phyloP scores from a whole-genome alignment of 2,888 invertebrate genomes.

The Eupithecia subfuscata region DNA sequence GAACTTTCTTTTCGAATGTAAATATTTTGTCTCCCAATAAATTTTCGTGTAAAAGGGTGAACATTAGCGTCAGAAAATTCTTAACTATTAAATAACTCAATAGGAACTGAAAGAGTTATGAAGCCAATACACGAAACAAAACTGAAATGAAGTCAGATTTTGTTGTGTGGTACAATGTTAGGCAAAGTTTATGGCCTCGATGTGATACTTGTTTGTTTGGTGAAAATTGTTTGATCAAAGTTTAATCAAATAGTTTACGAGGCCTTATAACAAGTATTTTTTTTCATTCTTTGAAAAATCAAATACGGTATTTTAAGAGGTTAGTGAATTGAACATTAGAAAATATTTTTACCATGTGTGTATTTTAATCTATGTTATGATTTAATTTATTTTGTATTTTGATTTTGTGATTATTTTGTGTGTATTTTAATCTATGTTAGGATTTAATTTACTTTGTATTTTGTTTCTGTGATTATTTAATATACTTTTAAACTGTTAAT shows the following conservation, averaged over 20 bases:
- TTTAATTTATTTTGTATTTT: too few relatives aligned
- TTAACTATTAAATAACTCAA: conserved; percentile 76
- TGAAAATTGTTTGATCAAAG: neutral
- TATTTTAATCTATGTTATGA: too few relatives aligned
- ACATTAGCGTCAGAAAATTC: conserved; percentile 63
- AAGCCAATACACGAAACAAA: conserved; percentile 61
- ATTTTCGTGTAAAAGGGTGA: conserved; percentile 49
- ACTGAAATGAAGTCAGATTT: conserved; percentile 39
- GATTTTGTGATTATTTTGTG: too few relatives aligned
- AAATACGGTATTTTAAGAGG: neutral
- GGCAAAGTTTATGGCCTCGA: neutral
- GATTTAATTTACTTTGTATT: too few relatives aligned
- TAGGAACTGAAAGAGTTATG: conserved; percentile 65
- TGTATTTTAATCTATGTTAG: too few relatives aligned
- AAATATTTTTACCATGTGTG: too few relatives aligned
- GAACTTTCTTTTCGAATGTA: conserved; percentile 29
- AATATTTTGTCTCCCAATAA: conserved; percentile 37
- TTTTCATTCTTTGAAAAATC: neutral
- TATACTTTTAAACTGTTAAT: too few relatives aligned
- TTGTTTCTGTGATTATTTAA: too few relatives aligned
- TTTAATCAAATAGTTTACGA: neutral
- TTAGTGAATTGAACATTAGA: neutral
- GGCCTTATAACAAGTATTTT: neutral
- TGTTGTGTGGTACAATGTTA: conserved; percentile 45
- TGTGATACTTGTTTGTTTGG: neutral